Evolutionary conservation across 2,797 vertebrate species (phyloP), one percentile per base, ranked within the genome.

Genomic region (Lithobates pipiens): DNA sequence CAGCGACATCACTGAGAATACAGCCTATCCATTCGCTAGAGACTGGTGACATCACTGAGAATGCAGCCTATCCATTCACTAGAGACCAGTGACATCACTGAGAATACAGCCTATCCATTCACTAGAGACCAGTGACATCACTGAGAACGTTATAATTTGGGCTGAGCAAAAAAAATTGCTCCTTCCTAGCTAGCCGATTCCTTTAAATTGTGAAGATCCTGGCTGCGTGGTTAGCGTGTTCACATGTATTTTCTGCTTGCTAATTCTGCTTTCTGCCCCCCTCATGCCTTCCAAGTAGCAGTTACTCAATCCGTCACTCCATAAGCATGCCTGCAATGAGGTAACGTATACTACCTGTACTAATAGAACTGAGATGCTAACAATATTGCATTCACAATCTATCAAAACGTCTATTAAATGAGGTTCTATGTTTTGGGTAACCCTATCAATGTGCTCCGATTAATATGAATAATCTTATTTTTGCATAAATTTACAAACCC

Each of bases 301-400:
- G 96, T 90, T 97, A 97, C 94, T 97, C 97, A 94, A 94, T 99
- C 88, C 97, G 94, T 90, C 97, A 99, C 91, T 98, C 98, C 54
- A 95, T 99, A 94, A 99, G 98, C 93, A 97, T 98, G 97, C 98
- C 98, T 5, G 91, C 96, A 34, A 99, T 98, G 97, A 99, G 98
- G 98, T 99, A 99, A 98, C 0, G 92, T 92, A 89, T 78, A 54
- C 50, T 54, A 54, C 50, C 50, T 54, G 50, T 54, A 54, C 50
- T 54, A 18, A 54, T 18, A 18, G 5, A 18, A 54, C 50, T 54
- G 13, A 18, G 15, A 54, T 54, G 50, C 16, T 54, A 13, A 54
- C 3, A 54, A 8, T 54, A 54, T 18, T 5, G 15, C 15, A 54
- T 39, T 9, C 50, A 54, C 50, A 54, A 13, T 54, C 15, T 15